Conservation (phyloP, 2,797 vertebrate species). For the Amphiprion clarkii region DNA sequence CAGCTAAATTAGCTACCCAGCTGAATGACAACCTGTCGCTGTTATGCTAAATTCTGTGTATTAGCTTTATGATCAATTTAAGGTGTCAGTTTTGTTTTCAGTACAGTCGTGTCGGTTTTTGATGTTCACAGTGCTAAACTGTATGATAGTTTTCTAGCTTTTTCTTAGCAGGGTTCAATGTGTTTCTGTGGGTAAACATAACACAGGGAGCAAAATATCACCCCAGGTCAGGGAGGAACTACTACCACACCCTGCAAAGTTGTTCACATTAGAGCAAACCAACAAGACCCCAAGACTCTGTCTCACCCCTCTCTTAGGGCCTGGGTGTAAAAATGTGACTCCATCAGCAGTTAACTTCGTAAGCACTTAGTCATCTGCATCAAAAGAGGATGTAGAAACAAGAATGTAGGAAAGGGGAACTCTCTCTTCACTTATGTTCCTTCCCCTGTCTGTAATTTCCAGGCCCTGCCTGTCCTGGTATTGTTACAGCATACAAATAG, state of each 20-base stretch:
- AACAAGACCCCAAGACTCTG: neutral
- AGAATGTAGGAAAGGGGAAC: slow-evolving; percentile 24
- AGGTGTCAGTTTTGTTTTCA: neutral
- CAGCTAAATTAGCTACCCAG: neutral
- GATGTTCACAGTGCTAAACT: neutral
- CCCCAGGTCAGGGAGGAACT: neutral
- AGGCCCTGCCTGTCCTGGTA: slow-evolving; percentile 17
- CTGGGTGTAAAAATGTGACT: slow-evolving; percentile 9
- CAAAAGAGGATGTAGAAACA: slow-evolving; percentile 44
- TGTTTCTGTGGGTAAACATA: neutral
- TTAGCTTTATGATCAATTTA: neutral
- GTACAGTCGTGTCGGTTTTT: neutral
- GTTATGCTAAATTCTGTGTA: neutral
- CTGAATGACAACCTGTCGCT: slow-evolving; percentile 11
- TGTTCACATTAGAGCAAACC: slow-evolving; percentile 1
- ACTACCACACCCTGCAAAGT: slow-evolving; percentile 41
- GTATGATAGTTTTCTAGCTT: neutral
- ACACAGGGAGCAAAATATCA: neutral
- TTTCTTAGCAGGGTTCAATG: neutral
- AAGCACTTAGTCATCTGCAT: slow-evolving; percentile 38
- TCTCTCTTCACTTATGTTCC: slow-evolving; percentile 8
- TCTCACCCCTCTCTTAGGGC: neutral
- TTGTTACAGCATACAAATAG: slow-evolving; percentile 35
- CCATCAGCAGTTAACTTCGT: slow-evolving; percentile 14
- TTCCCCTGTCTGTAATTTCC: slow-evolving; percentile 23